Evolutionary conservation across 2,888 invertebrate genomes (phyloP), one percentile per base, ranked within the genome.

Genomic region (Mesorhabditis belari): DNA sequence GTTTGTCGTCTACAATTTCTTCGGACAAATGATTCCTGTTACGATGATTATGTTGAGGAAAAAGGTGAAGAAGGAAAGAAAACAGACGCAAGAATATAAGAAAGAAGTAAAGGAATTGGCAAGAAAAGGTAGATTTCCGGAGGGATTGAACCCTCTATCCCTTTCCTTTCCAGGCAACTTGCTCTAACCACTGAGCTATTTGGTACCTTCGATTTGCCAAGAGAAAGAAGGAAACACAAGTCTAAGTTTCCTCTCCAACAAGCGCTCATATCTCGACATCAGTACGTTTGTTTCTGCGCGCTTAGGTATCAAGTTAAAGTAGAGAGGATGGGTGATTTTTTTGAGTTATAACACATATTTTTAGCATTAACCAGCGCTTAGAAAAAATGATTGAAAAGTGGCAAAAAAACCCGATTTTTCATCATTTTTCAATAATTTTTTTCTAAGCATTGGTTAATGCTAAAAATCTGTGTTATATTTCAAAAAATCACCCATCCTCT

Each of bases 1-100:
- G 71, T 99, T 99, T 84, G 96, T 99, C 65, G 85, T 99, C 64
- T 84, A 93, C 77, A 99, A 99, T 86, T 87, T 99, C 81, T 75
- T 96, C 62, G 95, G 95, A 9, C 98, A 99, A 84, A 84, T 99
- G 53, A 91, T 92, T 49, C 95, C 95, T 61, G 95, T 96, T 83
- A 87, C 89, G 57, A 92, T 98, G 92, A 93, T 99, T 64, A 87
- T 99, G 76, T 87, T 89, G 66, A 87, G 96, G 82, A 89, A 89
- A 82, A 89, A 89, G 83, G 73, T 70, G 23, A 17, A 26, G 25
- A 49, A 35, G 4, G 17, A 19, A n/a, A 50, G 26, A 3, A 9
- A 25, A 21, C 62, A 95, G 95, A 9, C 98, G 99, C 84, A 84
- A 99, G 53, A 91, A 92, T 49, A 95, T 95, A 61, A 95, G 95